Percentiles rank a stretch among this genome's conserved stretches.
Evolutionary conservation across 2,888 invertebrate species (phyloP).

Genomic region (Augiades crinisus): DNA sequence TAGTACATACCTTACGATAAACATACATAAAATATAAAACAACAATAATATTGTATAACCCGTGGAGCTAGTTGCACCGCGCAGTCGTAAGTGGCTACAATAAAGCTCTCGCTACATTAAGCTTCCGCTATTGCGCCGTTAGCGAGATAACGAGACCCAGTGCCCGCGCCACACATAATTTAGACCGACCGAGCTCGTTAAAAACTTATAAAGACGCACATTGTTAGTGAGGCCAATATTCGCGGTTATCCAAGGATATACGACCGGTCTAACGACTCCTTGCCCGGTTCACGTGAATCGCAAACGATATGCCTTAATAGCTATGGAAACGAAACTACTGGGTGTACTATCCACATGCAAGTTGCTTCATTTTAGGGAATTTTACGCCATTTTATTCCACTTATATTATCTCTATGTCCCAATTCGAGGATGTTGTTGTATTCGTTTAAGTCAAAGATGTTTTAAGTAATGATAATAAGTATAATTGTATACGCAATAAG

Average conservation of each 20-base stretch:
- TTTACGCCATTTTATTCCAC: neutral
- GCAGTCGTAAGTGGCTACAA: conserved; percentile 74
- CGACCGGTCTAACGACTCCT: conserved; percentile 69
- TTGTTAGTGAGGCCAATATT: conserved; percentile 80
- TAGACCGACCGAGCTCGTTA: conserved; percentile 81
- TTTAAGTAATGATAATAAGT: too few relatives aligned
- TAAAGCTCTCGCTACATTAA: conserved; percentile 80
- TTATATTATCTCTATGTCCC: too few relatives aligned
- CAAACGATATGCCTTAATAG: conserved; percentile 50
- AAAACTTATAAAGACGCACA: conserved; percentile 82
- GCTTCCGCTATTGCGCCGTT: conserved; percentile 77
- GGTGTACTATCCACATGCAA: conserved; percentile 28
- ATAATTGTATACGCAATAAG: too few relatives aligned
- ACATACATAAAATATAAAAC: conserved; percentile 15
- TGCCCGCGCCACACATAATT: conserved; percentile 77
- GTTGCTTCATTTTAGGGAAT: conserved; percentile 6
- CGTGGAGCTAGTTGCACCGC: conserved; percentile 33
- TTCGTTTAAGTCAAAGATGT: too few relatives aligned
- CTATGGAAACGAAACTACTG: conserved; percentile 42
- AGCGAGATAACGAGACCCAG: conserved; percentile 79
- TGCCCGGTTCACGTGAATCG: conserved; percentile 44
- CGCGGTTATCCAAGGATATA: conserved; percentile 70
- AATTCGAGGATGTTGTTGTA: too few relatives aligned
- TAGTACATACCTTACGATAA: neutral
- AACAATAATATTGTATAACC: conserved; percentile 16